Evolutionary conservation across 2,797 vertebrate species (phyloP), one percentile per base, ranked within the genome.

Genomic region (Luscinia luscinia): DNA sequence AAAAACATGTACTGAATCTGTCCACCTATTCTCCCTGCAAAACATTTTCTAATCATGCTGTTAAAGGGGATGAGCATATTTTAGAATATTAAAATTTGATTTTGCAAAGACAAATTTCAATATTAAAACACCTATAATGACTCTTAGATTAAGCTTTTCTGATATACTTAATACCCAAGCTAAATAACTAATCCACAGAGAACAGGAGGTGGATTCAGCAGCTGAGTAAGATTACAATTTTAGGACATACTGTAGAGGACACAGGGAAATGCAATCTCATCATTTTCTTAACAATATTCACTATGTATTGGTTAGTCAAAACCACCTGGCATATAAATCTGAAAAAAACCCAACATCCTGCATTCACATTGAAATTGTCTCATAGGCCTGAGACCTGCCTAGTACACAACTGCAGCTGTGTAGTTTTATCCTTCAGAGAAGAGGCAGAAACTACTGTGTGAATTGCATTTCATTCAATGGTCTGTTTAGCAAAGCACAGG

Each of bases 101-200:
- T 93, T 94, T 54, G 62, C 79, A 93, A 94, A 79, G 73, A 90
- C 20, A 80, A 84, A 82, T 94, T 96, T 94, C 94, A 94, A 89
- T 96, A 96, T 92, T 95, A 97, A 96, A 96, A 93, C 69, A 93
- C 73, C 76, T 95, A 95, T 84, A 95, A 96, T 91, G 75, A 96
- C 82, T 81, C 58, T 79, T 69, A 94, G 92, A 96, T 96, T 94
- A 95, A 97, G 88, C 77, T 95, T 92, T 91, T 85, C 85, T 88
- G 93, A 95, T 95, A 96, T 69, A 84, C 81, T 94, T 96, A 97
- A 95, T 96, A 94, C 86, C 75, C 41, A 94, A 93, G 87, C 81
- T 96, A 96, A 97, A 94, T 95, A 94, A 96, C 87, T 96, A 84
- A 95, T 96, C 84, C 96, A 93, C 74, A 87, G 92, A 96, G 92